These are phyloP conservation scores for Camelus dromedarius DNA, from an alignment of 2,113 vertebrate genomes.

Conservation along the genomic window DNA sequence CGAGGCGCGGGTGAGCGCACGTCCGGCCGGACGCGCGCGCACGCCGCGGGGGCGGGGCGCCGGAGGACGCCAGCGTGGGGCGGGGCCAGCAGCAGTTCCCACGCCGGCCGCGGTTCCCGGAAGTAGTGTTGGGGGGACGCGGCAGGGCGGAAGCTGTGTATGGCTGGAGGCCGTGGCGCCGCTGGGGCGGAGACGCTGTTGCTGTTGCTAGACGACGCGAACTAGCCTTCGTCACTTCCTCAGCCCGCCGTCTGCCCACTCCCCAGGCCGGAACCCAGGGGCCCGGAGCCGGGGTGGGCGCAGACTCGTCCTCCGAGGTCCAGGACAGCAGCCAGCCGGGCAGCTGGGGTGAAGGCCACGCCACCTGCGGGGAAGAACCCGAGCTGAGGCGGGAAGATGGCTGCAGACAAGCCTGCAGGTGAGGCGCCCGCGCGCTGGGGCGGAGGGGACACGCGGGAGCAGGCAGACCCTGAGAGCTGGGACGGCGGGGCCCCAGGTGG, in stretches of 20 bases:
- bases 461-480: neutral
- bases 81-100: conserved; percentile 52
- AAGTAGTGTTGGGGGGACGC: conserved; percentile 29
- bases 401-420: conserved; percentile 89
- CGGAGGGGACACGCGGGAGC: neutral
- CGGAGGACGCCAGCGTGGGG: neutral
- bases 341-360: conserved; percentile 57
- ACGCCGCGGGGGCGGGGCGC: neutral
- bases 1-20: neutral
- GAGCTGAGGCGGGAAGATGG: conserved; percentile 80
- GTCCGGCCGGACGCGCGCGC: neutral
- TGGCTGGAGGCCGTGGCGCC: neutral
- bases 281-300: neutral
- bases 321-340: neutral
- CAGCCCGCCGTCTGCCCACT: conserved; percentile 11
- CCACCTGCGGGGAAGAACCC: neutral
- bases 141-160: neutral
- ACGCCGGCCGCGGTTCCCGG: conserved; percentile 59
- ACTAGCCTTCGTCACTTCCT: conserved; percentile 76
- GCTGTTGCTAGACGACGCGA: conserved; percentile 77
- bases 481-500: neutral
- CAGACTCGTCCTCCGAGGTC: neutral
- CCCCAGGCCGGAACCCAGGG: conserved; percentile 54
- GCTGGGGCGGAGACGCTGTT: neutral
- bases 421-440: conserved; percentile 42